A percentile compares a stretch with the other conserved stretches of the same genome.
Evolutionary conservation across 2,888 invertebrate genomes (phyloP).

Genomic region (Deroplatys truncata): DNA sequence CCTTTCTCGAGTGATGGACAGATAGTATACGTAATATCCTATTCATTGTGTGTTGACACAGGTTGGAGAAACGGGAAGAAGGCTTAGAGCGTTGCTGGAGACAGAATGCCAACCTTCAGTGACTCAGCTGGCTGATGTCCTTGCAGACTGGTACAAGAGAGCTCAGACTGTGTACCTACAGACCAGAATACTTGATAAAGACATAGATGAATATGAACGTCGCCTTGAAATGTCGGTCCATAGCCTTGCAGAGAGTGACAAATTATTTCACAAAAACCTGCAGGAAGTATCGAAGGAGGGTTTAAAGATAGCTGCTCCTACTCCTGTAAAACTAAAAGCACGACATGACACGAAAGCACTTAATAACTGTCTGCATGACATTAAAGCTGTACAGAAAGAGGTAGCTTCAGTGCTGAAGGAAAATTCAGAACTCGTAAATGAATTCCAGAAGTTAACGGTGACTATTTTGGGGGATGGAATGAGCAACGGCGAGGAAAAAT

Average conservation of each 20-base stretch:
- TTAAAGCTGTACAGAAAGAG: constrained; percentile 41
- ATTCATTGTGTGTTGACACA: background rate
- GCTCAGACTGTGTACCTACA: constrained; percentile 83
- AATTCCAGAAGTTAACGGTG: constrained; percentile 39
- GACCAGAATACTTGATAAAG: constrained; percentile 76
- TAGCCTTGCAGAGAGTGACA: constrained; percentile 12
- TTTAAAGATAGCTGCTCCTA: background rate
- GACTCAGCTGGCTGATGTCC: constrained; percentile 68
- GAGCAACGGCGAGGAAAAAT: constrained; percentile 1
- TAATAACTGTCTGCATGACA: constrained; percentile 38
- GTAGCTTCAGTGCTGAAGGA: constrained; percentile 44
- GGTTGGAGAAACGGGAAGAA: constrained; percentile 73
- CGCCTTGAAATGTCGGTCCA: constrained; percentile 45
- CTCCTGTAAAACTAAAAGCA: background rate
- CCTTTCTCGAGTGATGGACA: no score
- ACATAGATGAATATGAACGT: constrained; percentile 53
- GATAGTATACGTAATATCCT: no score
- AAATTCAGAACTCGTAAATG: constrained; percentile 45
- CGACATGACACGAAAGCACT: constrained; percentile 23
- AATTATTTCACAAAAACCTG: constrained; percentile 14
- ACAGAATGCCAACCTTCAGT: constrained; percentile 70
- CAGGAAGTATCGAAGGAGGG: background rate
- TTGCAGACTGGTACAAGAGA: constrained; percentile 85
- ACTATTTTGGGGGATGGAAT: constrained; percentile 28
- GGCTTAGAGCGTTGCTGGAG: constrained; percentile 63